Conservation (phyloP, 2,113 vertebrate species). For the Vireo altiloquus region DNA sequence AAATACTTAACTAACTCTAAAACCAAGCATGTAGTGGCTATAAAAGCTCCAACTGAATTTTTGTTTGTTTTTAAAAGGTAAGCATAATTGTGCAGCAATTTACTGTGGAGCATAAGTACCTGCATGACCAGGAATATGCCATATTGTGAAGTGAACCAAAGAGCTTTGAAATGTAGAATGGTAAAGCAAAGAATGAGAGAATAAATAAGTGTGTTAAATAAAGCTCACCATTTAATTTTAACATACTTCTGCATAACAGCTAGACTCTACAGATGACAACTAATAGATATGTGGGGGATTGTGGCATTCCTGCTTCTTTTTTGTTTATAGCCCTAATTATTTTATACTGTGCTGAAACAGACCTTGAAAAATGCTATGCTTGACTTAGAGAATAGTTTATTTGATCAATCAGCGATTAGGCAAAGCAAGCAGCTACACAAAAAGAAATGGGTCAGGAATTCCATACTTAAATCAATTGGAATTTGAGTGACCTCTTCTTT, state of each 20-base stretch:
- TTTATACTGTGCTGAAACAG: slow-evolving; percentile 14
- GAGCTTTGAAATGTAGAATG: not conserved
- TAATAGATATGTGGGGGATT: slow-evolving; percentile 32
- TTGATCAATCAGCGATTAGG: not conserved
- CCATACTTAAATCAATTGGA: not conserved
- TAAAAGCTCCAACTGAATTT: slow-evolving; percentile 7
- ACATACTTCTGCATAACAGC: slow-evolving; percentile 8
- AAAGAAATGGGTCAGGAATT: not conserved
- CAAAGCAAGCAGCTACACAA: not conserved
- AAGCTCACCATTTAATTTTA: slow-evolving; percentile 42
- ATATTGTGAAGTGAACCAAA: not conserved
- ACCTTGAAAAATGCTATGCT: not conserved
- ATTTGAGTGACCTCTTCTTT: not conserved
- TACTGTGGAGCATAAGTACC: not conserved
- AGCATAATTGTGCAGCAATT: not conserved
- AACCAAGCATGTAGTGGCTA: not conserved
- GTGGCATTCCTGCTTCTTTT: slow-evolving; percentile 4
- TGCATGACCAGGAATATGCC: not conserved
- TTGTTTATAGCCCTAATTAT: slow-evolving; percentile 29
- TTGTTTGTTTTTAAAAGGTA: slow-evolving; percentile 2
- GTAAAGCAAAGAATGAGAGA: slow-evolving; percentile 8
- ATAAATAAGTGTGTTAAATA: slow-evolving; percentile 16
- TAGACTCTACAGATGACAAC: slow-evolving; percentile 33
- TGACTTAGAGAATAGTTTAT: not conserved
- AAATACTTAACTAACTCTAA: not conserved